Base-by-base conservation (phyloP, 2,888 invertebrate genomes). In the Tortricodes alternella region DNA sequence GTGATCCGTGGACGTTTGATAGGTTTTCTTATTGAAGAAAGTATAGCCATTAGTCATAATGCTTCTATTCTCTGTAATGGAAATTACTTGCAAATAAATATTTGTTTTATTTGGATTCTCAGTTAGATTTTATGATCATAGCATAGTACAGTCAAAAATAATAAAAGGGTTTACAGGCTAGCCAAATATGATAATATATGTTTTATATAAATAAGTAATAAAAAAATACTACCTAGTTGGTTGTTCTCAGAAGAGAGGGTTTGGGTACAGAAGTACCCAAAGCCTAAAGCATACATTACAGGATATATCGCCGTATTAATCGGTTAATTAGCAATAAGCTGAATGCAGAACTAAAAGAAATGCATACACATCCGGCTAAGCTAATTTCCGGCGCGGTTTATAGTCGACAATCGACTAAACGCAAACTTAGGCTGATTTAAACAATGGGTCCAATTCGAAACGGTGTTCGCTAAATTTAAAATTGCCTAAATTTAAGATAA, bases 331-430 rank as follows among this genome's bases (percentile, higher is more conserved):
- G 52, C 50, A 53, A 43, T 24, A 51, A 62, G 62, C 55, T 51
- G 60, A 59, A 63, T 64, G 67, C 68, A 67, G 64, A 70, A 66
- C 62, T 67, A 76, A 73, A 67, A 68, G 66, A 29, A 48, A 34
- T 64, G 73, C 74, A 76, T 76, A 76, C 74, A 76, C 81, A 79
- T 86, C 85, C 89, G 85, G 74, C 78, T 73, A 73, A 73, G 73
- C 78, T 85, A 86, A 89, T 88, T 87, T 89, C 89, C 89, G 84
- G 83, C 66, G 65, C 71, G 74, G 73, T 83, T 80, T 82, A 79
- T 80, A 76, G 75, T 70, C 72, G 73, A 76, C 84, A 86, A 85
- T 85, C 68, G 76, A 79, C 72, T 80, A 72, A 69, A 74, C 67
- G 68, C 77, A 83, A 85, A 85, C 79, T 83, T 75, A 72, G 62